phyloP scores from a whole-genome alignment of 2,113 vertebrate species.

The Aix galericulata region DNA sequence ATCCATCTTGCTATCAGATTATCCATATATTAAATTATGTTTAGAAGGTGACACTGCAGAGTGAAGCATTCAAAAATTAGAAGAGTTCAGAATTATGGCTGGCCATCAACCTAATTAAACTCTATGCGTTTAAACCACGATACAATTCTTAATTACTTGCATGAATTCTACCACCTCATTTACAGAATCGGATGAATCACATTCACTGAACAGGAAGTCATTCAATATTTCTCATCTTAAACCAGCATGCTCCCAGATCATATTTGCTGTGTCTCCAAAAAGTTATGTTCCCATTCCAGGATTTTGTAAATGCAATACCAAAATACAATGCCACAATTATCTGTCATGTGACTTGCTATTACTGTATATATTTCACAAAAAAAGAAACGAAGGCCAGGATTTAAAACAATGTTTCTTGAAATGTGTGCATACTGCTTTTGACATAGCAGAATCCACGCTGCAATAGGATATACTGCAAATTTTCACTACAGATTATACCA shows the following conservation, averaged over 20 bases:
- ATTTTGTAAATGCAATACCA: not conserved
- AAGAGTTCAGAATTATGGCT: not conserved
- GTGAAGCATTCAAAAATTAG: not conserved
- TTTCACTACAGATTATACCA: not conserved
- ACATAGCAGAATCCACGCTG: fast-evolving
- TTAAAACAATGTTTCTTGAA: not conserved
- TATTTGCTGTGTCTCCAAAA: not conserved
- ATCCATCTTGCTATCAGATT: not conserved
- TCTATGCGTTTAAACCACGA: not conserved
- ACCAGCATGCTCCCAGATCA: not conserved
- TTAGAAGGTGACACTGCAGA: not conserved
- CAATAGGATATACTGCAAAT: not conserved
- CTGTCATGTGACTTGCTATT: not conserved
- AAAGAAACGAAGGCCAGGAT: not conserved
- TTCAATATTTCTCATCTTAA: not conserved
- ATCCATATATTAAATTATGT: not conserved
- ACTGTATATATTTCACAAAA: not conserved
- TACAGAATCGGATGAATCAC: not conserved
- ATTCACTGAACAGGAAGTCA: not conserved
- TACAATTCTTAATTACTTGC: not conserved
- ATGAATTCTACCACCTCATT: not conserved
- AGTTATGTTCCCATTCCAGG: not conserved
- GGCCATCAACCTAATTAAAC: not conserved
- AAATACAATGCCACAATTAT: not conserved
- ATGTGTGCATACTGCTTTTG: not conserved